Base-by-base conservation (phyloP, 2,888 invertebrate genomes). In the Drosophila niveifrons region DNA sequence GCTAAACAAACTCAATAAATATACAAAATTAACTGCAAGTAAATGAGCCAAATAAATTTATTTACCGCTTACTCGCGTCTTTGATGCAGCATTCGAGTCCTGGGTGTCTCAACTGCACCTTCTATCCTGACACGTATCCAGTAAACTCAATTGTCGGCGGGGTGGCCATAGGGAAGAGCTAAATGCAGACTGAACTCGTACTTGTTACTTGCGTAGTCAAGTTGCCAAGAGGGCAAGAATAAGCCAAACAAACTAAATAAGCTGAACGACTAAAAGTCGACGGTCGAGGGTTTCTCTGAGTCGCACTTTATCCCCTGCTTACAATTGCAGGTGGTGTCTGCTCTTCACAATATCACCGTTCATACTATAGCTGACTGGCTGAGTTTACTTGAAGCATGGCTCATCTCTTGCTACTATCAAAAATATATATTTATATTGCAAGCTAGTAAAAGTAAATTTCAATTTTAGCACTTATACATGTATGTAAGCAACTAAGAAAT, bases 41-140 rank as follows among this genome's bases (percentile, higher is more conserved):
- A 78, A 82, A 89, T 87, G 84, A 83, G 81, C 68, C 70, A 89
- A 89, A 89, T 89, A 80, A 87, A 84, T 82, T 87, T 69, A 87
- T 82, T 82, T 82, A 81, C 81, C 68, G 70, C 78, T 80, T 71
- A 73, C 65, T 80, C 88, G 85, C 74, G 71, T 55, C 82, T 67
- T 65, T 84, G 41, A 43, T 51, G 74, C 56, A 53, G 53, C 61
- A 74, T 73, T 70, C 28, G 3, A 28, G 43, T 23, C 11, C 47
- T 4, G 46, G 17, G 17, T 39, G 18, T 36, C 13, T 29, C 44
- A 3, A 17, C 18, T 15, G 6, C 6, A 15, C 23, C 11, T 41
- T 29, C 43, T 46, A 17, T 57, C 29, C 46, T 39, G 41, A 65
- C 86, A 88, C 80, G 81, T 86, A 79, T 69, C 56, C 64, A 68